A percentile compares a stretch with the other conserved stretches of the same genome.
phyloP scores from a whole-genome alignment of 2,797 vertebrate genomes.

The Notamacropus eugenii region DNA sequence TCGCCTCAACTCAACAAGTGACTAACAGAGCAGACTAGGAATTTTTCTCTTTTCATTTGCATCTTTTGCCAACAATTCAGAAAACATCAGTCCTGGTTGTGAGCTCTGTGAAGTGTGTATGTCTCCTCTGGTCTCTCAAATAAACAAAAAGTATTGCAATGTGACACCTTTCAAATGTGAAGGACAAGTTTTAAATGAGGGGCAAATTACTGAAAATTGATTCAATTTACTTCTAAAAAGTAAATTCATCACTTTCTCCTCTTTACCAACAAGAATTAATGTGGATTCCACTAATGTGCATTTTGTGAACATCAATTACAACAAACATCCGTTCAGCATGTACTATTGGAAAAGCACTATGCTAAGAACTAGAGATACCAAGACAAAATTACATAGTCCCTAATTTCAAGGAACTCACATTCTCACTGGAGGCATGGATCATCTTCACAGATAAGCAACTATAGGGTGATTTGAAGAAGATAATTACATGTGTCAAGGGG shows the following conservation, averaged over 20 bases:
- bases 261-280: not conserved
- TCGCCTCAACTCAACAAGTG: not conserved
- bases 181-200: not conserved
- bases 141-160: not conserved
- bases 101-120: not conserved
- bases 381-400: not conserved
- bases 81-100: slow-evolving; percentile 1
- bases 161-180: not conserved
- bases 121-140: not conserved
- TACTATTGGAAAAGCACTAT: not conserved
- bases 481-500: not conserved
- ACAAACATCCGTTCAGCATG: not conserved
- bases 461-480: not conserved
- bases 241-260: not conserved
- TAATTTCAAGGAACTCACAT: not conserved
- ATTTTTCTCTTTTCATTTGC: not conserved
- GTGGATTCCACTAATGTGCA: not conserved
- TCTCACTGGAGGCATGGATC: not conserved
- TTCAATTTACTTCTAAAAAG: not conserved
- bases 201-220: not conserved
- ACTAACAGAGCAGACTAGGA: not conserved
- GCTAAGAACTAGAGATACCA: not conserved
- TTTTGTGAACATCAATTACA: not conserved
- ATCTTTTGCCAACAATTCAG: not conserved
- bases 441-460: not conserved